Base-by-base conservation (phyloP, 2,888 invertebrate species). In the Meteorus cinctellus region DNA sequence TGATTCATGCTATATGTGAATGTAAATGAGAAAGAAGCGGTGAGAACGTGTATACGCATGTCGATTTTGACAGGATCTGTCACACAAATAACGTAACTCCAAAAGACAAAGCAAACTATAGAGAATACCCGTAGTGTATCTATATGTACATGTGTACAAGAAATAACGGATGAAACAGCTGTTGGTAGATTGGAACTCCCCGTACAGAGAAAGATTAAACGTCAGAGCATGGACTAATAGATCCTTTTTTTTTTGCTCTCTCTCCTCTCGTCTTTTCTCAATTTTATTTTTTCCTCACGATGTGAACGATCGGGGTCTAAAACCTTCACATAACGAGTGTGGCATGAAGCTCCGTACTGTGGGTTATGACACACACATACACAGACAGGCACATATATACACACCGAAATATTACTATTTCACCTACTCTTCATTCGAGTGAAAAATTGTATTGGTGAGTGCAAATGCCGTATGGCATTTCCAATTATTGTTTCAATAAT, bases 101-200 rank as follows among this genome's bases (percentile, higher is more conserved):
- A 51, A 41, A 59, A 72, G 24, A 75, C 66, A 75, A 71, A 75
- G 71, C 55, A 24, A 59, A 55, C 63, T 10, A 59, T 55, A 55
- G 29, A 66, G 55, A 68, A 62, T 59, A 36, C 10, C 51, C 69
- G 24, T 24, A 2, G 41, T 41, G 12, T 41, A 41, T 41, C 41
- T 12, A 12, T 41, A 10, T 41, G 19, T 16, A 8, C 24, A 19
- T 67, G 19, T 59, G 27, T 55, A 51, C 29, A 69, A 41, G 29
- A 24, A 71, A 51, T 59, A 75, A 71, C 45, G 34, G 63, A 72
- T 72, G 78, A 81, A 81, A 81, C 80, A 81, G 81, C 80, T 81
- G 81, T 81, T 79, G 70, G 78, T 81, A 76, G 19, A 63, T 79
- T 55, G 55, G 51, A 68, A 71, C 41, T 71, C 78, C 74, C 76